Conservation (phyloP, 1,140 invertebrate species). For the Metopolophium dirhodum region DNA sequence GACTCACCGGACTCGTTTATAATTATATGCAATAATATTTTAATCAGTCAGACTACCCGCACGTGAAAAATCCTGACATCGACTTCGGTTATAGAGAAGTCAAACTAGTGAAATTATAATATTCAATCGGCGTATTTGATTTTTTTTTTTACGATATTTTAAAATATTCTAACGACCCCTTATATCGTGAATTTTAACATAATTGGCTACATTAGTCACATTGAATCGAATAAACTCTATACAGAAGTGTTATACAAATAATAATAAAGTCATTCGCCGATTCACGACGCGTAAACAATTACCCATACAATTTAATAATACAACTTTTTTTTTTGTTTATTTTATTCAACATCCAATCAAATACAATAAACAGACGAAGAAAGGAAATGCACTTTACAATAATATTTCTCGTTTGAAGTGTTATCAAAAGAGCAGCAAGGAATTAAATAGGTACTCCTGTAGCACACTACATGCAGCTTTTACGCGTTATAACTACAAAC, state of each 20-base stretch:
- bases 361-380: not conserved
- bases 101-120: not conserved
- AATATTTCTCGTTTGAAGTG: not conserved
- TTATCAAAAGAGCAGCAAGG: not conserved
- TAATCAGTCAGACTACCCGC: not conserved
- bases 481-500: not conserved
- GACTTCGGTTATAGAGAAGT: not conserved
- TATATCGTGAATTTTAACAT: not conserved
- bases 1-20: not conserved
- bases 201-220: slow-evolving; percentile 14
- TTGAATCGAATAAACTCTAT: not conserved
- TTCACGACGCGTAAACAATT: not conserved
- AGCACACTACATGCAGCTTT: not conserved
- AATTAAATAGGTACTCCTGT: not conserved
- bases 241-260: not conserved
- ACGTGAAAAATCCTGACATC: not conserved
- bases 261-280: not conserved
- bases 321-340: not conserved
- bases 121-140: not conserved
- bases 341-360: not conserved
- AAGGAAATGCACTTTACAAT: not conserved
- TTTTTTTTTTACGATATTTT: not conserved
- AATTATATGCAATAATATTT: not conserved
- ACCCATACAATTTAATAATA: not conserved
- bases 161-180: not conserved